phyloP scores from a whole-genome alignment of 2,113 vertebrate genomes.

The Pogonocichla stellata region DNA sequence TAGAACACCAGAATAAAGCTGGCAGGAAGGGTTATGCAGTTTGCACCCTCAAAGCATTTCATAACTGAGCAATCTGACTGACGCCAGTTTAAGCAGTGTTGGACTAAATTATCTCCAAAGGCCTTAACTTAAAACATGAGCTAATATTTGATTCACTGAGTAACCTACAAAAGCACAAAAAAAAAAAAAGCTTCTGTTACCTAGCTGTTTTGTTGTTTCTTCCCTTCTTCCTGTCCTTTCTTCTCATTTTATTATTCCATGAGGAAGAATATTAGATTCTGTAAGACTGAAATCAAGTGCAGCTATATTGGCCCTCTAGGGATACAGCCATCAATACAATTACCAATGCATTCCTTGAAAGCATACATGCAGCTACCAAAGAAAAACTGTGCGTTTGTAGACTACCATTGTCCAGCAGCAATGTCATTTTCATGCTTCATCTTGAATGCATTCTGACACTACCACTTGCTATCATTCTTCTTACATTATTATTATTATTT shows the following conservation, averaged over 20 bases:
- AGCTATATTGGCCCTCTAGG: background rate
- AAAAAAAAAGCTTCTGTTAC: background rate
- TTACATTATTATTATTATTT: background rate
- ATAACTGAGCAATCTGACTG: background rate
- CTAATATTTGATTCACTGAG: background rate
- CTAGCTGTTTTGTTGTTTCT: background rate
- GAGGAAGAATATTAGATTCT: constrained; percentile 22
- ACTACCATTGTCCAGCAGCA: background rate
- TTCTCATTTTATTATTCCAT: background rate
- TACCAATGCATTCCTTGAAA: constrained; percentile 8
- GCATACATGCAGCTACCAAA: background rate
- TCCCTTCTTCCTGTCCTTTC: too few species aligned
- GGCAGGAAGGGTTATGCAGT: accelerated
- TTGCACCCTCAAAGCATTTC: background rate
- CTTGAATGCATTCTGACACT: background rate
- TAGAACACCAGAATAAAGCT: background rate
- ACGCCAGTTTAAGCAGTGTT: background rate
- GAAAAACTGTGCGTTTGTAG: background rate
- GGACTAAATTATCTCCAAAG: background rate
- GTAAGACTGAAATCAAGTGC: constrained; percentile 15
- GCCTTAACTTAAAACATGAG: background rate
- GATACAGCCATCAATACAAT: constrained; percentile 15
- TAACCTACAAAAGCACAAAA: background rate
- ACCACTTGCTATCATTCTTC: background rate
- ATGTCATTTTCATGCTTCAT: background rate